Conservation (phyloP, 2,113 vertebrate genomes). For the Hippopotamus amphibius region DNA sequence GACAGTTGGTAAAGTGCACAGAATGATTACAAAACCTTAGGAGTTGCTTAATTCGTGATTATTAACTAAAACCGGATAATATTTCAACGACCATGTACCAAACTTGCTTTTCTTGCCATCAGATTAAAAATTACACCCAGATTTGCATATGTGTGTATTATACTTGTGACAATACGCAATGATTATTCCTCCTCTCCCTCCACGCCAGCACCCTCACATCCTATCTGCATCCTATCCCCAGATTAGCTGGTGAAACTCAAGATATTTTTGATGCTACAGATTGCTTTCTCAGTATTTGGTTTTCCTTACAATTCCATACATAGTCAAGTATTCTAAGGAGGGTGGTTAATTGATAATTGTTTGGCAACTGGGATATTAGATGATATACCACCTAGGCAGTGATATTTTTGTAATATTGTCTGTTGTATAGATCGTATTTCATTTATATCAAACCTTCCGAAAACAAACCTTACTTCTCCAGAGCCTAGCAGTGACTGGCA, state of each 20-base stretch:
- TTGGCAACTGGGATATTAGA: conserved; percentile 29
- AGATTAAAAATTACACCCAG: not conserved
- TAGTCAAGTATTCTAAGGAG: not conserved
- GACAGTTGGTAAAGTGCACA: not conserved
- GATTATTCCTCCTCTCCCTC: not conserved
- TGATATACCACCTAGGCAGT: not conserved
- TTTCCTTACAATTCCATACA: conserved; percentile 8
- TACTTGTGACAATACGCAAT: not conserved
- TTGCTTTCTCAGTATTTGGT: not conserved
- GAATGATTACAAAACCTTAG: not conserved
- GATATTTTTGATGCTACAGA: not conserved
- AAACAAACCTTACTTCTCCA: conserved; percentile 39
- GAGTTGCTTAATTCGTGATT: not conserved
- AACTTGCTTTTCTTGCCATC: not conserved
- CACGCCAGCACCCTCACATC: not conserved
- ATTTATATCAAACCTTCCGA: not conserved
- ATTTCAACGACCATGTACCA: not conserved
- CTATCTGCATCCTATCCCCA: not conserved
- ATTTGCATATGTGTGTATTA: not conserved
- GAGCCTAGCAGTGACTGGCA: not conserved
- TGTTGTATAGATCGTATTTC: not conserved
- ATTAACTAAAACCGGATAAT: not conserved
- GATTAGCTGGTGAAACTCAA: not conserved
- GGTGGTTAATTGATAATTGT: conserved; percentile 10
- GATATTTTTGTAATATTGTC: not conserved